phyloP scores from a whole-genome alignment of 2,888 invertebrate species.

The Hirudinaria manillensis region DNA sequence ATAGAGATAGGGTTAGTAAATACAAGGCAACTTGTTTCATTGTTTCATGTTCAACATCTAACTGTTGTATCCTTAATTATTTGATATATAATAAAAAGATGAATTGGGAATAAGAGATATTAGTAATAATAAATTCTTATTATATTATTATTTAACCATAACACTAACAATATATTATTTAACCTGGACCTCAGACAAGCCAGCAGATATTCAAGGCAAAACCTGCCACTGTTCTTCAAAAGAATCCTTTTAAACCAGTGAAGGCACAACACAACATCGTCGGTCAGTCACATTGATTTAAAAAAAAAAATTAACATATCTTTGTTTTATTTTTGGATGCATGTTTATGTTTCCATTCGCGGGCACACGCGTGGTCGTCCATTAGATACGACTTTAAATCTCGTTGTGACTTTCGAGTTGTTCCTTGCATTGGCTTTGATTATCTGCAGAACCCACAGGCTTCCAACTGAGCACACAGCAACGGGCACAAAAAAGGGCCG shows the following conservation, averaged over 20 bases:
- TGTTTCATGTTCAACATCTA: not conserved
- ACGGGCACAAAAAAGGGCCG: conserved; percentile 11
- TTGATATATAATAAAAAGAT: too few relatives aligned
- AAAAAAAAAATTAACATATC: not conserved
- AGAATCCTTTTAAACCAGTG: conserved; percentile 18
- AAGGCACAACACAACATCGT: conserved; percentile 12
- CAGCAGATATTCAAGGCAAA: conserved; percentile 13
- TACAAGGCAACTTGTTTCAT: not conserved
- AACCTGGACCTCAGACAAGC: not conserved
- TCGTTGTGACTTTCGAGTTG: not conserved
- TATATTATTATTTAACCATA: too few relatives aligned
- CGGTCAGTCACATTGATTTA: not conserved
- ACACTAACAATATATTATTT: not conserved
- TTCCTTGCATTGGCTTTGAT: not conserved
- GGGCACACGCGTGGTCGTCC: not conserved
- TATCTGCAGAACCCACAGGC: not conserved
- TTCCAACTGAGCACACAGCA: conserved; percentile 24
- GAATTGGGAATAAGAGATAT: too few relatives aligned
- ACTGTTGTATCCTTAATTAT: too few relatives aligned
- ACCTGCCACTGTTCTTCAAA: conserved; percentile 20
- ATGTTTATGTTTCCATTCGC: not conserved
- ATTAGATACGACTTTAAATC: conserved; percentile 1
- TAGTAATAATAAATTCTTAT: too few relatives aligned
- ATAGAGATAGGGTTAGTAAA: too few relatives aligned
- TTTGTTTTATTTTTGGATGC: not conserved